phyloP scores from a whole-genome alignment of 2,113 vertebrate genomes.

The Cardinalis cardinalis region DNA sequence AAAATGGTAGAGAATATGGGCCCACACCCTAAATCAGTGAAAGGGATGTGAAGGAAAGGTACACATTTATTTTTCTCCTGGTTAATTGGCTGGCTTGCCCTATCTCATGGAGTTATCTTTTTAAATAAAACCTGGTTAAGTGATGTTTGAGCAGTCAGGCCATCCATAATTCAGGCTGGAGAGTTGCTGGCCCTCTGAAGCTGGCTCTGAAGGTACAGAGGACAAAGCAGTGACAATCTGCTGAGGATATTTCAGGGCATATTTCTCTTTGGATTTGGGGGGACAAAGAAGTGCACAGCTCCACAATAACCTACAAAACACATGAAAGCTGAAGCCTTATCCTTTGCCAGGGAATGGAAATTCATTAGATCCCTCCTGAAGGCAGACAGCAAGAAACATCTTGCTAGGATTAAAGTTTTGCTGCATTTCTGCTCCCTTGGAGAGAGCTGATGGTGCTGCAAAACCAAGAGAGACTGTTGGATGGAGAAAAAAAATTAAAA shows the following conservation, averaged over 20 bases:
- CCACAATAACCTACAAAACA: background rate
- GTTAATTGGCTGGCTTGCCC: background rate
- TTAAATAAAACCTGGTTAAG: background rate
- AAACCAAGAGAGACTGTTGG: background rate
- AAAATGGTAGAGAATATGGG: background rate
- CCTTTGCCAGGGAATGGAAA: background rate
- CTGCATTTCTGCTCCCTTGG: background rate
- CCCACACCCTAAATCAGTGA: background rate
- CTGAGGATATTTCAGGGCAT: background rate
- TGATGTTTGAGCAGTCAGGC: background rate
- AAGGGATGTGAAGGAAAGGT: background rate
- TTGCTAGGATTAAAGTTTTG: background rate
- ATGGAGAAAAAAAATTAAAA: background rate
- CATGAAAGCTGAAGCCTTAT: background rate
- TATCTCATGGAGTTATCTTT: background rate
- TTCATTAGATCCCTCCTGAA: background rate
- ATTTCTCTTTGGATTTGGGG: background rate
- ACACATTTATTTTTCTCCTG: background rate
- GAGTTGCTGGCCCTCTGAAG: background rate
- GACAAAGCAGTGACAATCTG: background rate
- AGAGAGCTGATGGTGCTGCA: background rate
- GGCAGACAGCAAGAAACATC: background rate
- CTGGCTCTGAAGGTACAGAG: background rate
- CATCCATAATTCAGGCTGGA: background rate
- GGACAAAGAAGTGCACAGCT: background rate